Evolutionary conservation across 2,888 invertebrate genomes (phyloP).

Genomic region (Hemicrepidius hirtus): DNA sequence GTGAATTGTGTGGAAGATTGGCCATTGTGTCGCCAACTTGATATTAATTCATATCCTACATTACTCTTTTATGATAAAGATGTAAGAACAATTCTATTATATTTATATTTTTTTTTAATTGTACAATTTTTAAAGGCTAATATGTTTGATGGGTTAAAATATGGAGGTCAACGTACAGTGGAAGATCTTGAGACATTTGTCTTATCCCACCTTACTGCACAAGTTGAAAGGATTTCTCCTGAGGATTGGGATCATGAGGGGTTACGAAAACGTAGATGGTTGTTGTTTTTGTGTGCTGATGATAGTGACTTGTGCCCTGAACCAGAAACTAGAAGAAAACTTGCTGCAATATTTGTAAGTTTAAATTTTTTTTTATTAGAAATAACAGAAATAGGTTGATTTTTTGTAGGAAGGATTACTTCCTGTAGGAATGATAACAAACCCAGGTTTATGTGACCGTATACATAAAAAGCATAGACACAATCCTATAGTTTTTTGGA

Average conservation of each 20-base stretch:
- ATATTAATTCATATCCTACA: conserved; percentile 85
- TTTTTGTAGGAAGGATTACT: conserved; percentile 72
- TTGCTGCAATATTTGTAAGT: conserved; percentile 85
- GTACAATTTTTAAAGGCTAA: conserved; percentile 69
- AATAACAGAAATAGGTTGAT: neutral
- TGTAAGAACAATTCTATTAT: conserved; percentile 55
- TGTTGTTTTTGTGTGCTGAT: conserved; percentile 76
- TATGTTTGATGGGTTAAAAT: conserved; percentile 76
- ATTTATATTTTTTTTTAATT: conserved; percentile 18
- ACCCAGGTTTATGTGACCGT: conserved; percentile 71
- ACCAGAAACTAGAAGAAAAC: conserved; percentile 76
- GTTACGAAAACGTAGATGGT: conserved; percentile 71
- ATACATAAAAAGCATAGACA: conserved; percentile 67
- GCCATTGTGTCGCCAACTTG: conserved; percentile 83
- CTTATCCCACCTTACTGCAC: conserved; percentile 74
- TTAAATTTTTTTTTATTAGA: neutral
- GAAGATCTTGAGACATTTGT: conserved; percentile 79
- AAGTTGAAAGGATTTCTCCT: conserved; percentile 69
- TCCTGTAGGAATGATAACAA: conserved; percentile 72
- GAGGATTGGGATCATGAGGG: conserved; percentile 69
- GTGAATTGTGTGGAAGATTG: conserved; percentile 93
- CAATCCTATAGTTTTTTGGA: conserved; percentile 68
- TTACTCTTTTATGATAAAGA: conserved; percentile 79
- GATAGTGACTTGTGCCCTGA: conserved; percentile 75
- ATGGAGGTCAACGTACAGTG: conserved; percentile 76